These are phyloP conservation scores for Macrotus californicus DNA, from an alignment of 2,113 vertebrate species.

Conservation along the genomic window DNA sequence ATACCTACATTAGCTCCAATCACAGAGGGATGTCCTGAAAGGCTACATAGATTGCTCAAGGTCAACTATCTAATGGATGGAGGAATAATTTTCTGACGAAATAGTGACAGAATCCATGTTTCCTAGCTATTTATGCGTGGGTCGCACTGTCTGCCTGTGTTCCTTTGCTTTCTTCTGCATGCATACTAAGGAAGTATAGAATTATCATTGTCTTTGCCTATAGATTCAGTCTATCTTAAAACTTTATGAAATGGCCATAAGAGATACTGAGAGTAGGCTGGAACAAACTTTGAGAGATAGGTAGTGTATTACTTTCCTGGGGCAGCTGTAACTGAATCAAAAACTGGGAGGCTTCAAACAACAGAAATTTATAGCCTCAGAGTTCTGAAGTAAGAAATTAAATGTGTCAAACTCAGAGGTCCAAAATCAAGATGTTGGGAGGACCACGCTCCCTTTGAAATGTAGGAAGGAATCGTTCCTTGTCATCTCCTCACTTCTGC, in stretches of 20 bases:
- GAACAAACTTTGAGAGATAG: neutral
- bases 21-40: neutral
- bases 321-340: neutral
- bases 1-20: neutral
- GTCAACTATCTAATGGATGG: neutral
- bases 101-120: neutral
- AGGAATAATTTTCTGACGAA: neutral
- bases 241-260: neutral
- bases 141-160: neutral
- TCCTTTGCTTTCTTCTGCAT: neutral
- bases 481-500: neutral
- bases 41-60: neutral
- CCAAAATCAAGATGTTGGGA: neutral
- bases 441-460: neutral
- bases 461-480: neutral
- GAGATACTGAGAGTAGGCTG: neutral
- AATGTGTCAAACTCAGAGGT: neutral
- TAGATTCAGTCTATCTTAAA: neutral
- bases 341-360: neutral
- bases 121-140: neutral
- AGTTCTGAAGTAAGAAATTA: neutral
- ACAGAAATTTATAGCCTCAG: neutral
- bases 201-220: neutral
- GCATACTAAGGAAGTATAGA: neutral
- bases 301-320: neutral